Conservation (phyloP, 2,113 vertebrate genomes). For the Hyperopisus bebe region DNA sequence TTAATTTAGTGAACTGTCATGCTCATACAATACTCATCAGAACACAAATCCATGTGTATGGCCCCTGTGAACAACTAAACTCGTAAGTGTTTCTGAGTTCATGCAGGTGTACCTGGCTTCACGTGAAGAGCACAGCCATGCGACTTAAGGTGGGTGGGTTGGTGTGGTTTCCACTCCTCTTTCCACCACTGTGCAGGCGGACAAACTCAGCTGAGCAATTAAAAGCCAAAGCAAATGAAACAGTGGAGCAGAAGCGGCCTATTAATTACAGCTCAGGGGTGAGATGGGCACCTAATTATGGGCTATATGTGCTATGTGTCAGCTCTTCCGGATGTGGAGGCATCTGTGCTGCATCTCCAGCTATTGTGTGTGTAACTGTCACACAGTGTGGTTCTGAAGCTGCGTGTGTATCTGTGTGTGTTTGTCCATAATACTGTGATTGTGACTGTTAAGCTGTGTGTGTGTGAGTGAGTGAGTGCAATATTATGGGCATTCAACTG, state of each 20-base stretch:
- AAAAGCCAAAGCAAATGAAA: not conserved
- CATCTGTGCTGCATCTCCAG: not conserved
- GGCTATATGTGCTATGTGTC: not conserved
- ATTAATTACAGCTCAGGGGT: conserved; percentile 7
- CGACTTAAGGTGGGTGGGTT: not conserved
- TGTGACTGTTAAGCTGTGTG: not conserved
- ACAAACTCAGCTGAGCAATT: not conserved
- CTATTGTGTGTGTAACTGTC: conserved; percentile 22
- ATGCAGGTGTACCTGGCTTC: not conserved
- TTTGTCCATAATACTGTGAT: conserved; percentile 6
- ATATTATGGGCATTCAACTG: conserved; percentile 29
- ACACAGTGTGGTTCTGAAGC: not conserved
- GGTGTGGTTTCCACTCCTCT: not conserved
- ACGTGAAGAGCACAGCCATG: not conserved
- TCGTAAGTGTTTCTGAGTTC: not conserved
- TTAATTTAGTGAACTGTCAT: not conserved
- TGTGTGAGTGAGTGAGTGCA: not conserved
- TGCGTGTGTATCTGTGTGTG: conserved; percentile 35
- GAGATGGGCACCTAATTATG: not conserved
- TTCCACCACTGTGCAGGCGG: not conserved
- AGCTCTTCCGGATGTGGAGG: not conserved
- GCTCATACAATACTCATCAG: not conserved
- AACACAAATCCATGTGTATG: not conserved
- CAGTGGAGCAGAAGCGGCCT: not conserved
- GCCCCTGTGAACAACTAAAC: not conserved